Conservation (phyloP, 2,113 vertebrate genomes). For the Chaenogobius annularis region DNA sequence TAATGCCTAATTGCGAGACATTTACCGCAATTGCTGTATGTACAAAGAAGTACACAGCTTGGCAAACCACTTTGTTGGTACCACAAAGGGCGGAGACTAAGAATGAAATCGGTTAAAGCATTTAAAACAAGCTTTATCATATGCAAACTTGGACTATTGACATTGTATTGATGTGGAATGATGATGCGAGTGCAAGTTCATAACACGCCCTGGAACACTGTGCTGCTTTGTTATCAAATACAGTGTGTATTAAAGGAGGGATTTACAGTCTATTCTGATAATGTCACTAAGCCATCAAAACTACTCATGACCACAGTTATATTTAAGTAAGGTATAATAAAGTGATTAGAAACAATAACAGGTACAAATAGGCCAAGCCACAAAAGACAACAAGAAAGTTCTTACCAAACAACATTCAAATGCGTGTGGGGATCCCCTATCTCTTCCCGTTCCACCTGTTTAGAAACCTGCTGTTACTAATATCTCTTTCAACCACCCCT, state of each 20-base stretch:
- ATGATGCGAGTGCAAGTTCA: background rate
- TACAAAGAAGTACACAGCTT: background rate
- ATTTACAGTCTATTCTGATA: background rate
- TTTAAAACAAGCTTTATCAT: background rate
- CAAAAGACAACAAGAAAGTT: background rate
- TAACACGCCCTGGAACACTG: background rate
- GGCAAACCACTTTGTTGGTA: background rate
- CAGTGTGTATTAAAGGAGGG: background rate
- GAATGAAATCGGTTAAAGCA: background rate
- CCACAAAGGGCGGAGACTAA: background rate
- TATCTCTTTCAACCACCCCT: slow-evolving; percentile 51
- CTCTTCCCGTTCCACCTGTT: slow-evolving; percentile 14
- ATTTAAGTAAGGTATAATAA: background rate
- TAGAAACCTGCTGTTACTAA: slow-evolving; percentile 35
- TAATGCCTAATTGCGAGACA: background rate
- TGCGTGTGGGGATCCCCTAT: background rate
- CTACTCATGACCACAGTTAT: background rate
- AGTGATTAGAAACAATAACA: background rate
- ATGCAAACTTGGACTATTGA: background rate
- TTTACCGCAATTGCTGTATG: background rate
- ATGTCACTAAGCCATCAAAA: background rate
- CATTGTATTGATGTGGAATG: background rate
- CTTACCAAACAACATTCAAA: background rate
- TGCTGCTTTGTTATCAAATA: background rate
- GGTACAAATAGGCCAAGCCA: background rate